These are phyloP conservation scores for Conus ventricosus DNA, from an alignment of 1,140 invertebrate genomes.

Conservation along the genomic window DNA sequence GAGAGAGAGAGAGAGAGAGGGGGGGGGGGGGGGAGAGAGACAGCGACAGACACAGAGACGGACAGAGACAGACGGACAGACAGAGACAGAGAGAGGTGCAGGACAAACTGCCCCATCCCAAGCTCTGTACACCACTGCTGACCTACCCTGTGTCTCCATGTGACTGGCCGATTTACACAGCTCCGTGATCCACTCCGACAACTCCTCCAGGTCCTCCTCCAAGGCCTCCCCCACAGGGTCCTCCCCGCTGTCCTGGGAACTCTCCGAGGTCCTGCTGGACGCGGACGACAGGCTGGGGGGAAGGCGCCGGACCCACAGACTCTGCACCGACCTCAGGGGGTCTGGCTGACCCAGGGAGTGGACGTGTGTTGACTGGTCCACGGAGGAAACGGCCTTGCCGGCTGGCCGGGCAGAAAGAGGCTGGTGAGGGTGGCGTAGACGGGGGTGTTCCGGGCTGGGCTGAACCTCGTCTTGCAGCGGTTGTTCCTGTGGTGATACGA, in stretches of 20 bases:
- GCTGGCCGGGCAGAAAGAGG: neutral
- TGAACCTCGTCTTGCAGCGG: neutral
- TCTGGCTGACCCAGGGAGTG: neutral
- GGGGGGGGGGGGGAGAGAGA: no score
- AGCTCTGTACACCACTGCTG: no score
- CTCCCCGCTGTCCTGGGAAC: neutral
- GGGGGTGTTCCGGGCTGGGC: neutral
- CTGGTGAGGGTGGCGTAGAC: neutral
- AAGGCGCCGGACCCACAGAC: slow-evolving; percentile 24
- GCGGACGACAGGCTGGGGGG: slow-evolving; percentile 29
- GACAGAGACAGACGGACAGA: no score
- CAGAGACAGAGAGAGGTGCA: no score
- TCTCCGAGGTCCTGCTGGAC: slow-evolving; percentile 17
- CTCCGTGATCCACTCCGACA: slow-evolving; percentile 52
- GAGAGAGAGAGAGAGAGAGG: no score
- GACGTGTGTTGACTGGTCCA: neutral
- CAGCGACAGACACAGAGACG: no score
- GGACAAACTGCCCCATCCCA: no score
- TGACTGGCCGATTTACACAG: slow-evolving; percentile 31
- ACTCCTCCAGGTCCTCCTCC: slow-evolving; percentile 43
- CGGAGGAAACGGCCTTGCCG: neutral
- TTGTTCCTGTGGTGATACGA: neutral
- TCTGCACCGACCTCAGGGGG: neutral
- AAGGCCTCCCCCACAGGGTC: neutral
- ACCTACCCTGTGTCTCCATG: neutral